A percentile compares a stretch with the other conserved stretches of the same genome.
phyloP scores from a whole-genome alignment of 1,140 invertebrate genomes.

The Sycophila sp. region DNA sequence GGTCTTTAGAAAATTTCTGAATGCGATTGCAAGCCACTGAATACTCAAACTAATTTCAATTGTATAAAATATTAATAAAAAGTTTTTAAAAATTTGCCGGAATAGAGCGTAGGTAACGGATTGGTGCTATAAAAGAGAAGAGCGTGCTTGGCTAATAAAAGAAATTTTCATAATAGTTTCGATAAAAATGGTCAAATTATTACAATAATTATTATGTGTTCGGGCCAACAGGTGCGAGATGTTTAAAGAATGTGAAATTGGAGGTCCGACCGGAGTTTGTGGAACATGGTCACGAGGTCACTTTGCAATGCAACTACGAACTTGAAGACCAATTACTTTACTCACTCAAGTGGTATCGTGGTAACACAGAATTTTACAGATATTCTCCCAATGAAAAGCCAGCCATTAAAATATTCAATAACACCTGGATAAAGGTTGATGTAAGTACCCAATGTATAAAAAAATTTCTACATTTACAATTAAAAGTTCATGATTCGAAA shows the following conservation, averaged over 20 bases:
- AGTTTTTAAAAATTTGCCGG: no score
- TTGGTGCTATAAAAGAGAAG: no score
- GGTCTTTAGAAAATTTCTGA: no score
- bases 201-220: conserved; percentile 2
- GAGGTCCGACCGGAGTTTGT: conserved; percentile 71
- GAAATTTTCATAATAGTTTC: no score
- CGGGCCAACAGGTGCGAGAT: conserved; percentile 54
- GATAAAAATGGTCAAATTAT: no score
- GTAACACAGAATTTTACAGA: conserved; percentile 76
- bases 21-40: no score
- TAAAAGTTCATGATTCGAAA: no score
- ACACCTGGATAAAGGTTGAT: conserved; percentile 77
- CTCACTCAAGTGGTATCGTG: conserved; percentile 86
- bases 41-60: no score
- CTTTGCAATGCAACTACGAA: conserved; percentile 78
- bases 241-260: conserved; percentile 66
- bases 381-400: conserved; percentile 75
- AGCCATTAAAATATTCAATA: conserved; percentile 75
- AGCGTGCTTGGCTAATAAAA: no score
- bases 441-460: conserved; percentile 78
- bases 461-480: no score
- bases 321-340: conserved; percentile 76
- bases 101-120: no score
- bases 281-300: conserved; percentile 72
- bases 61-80: no score